Evolutionary conservation across 1,140 invertebrate species (phyloP).

Genomic region (Heliconius nattereri): DNA sequence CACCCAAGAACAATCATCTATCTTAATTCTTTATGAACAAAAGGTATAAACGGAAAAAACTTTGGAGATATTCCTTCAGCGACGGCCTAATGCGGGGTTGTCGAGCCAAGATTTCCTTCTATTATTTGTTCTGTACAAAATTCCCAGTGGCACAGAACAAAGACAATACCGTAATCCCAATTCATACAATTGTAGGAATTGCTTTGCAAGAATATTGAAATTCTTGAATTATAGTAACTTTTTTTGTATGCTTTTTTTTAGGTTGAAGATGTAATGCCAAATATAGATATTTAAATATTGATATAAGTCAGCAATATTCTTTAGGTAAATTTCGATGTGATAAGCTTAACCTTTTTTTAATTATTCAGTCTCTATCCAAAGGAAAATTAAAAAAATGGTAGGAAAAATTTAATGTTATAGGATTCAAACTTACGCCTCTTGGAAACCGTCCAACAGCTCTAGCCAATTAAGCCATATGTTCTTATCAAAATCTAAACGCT

Average conservation of each 20-base stretch:
- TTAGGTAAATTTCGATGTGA: too few relatives aligned
- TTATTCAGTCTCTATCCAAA: too few relatives aligned
- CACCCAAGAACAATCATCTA: conserved; percentile 22
- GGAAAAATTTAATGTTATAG: too few relatives aligned
- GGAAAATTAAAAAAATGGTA: too few relatives aligned
- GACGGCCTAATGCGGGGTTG: conserved; percentile 25
- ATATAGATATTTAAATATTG: too few relatives aligned
- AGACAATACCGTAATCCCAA: conserved; percentile 17
- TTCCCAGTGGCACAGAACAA: conserved; percentile 22
- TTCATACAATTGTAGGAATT: conserved; percentile 17
- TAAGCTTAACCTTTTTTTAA: too few relatives aligned
- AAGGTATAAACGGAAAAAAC: conserved; percentile 20
- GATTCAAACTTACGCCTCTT: too few relatives aligned
- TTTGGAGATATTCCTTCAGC: conserved; percentile 21
- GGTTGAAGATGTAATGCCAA: too few relatives aligned
- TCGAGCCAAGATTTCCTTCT: conserved; percentile 22
- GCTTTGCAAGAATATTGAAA: not conserved
- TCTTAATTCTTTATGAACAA: conserved; percentile 27
- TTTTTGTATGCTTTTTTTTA: not conserved
- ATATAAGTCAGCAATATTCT: too few relatives aligned
- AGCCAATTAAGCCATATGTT: too few relatives aligned
- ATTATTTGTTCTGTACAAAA: conserved; percentile 23
- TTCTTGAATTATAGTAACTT: not conserved
- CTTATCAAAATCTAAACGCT: too few relatives aligned
- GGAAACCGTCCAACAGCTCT: too few relatives aligned